These are phyloP conservation scores for Cynodonichthys magdalenae DNA, from an alignment of 2,797 vertebrate species.

Conservation along the genomic window DNA sequence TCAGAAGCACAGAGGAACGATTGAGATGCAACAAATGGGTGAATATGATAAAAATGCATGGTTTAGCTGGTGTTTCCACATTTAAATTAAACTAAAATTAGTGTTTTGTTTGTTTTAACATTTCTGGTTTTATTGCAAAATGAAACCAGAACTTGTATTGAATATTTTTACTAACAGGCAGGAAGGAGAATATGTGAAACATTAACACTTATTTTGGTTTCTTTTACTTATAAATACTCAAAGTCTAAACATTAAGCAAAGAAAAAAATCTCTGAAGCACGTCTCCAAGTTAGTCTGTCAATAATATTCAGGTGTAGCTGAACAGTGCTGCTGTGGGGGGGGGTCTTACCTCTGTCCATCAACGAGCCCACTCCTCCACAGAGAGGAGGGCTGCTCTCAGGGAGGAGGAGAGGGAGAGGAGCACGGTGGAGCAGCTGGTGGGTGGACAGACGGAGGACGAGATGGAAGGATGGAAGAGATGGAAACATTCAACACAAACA, in stretches of 20 bases:
- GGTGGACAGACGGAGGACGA: constrained; percentile 17
- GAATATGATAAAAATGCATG: constrained; percentile 7
- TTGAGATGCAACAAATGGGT: constrained; percentile 12
- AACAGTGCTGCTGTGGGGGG: neutral
- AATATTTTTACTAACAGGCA: no score
- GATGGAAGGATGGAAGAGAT: constrained; percentile 31
- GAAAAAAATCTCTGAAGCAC: neutral
- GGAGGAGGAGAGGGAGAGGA: constrained; percentile 51
- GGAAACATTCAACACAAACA: constrained; percentile 7
- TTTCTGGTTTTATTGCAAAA: no score
- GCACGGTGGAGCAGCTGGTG: constrained; percentile 61
- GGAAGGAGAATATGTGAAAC: no score
- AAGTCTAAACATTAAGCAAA: no score
- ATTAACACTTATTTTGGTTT: neutral
- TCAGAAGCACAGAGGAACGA: neutral
- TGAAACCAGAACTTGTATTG: no score
- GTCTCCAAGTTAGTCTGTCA: neutral
- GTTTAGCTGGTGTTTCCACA: neutral
- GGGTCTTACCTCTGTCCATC: constrained; percentile 70
- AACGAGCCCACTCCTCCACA: constrained; percentile 51
- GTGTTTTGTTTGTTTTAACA: neutral
- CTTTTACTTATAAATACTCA: neutral
- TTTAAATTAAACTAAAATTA: neutral
- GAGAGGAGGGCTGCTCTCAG: constrained; percentile 50
- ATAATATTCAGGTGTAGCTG: neutral